Percentiles rank a stretch among this genome's conserved stretches.
phyloP scores from a whole-genome alignment of 2,113 vertebrate genomes.

The Microtus richardsoni region DNA sequence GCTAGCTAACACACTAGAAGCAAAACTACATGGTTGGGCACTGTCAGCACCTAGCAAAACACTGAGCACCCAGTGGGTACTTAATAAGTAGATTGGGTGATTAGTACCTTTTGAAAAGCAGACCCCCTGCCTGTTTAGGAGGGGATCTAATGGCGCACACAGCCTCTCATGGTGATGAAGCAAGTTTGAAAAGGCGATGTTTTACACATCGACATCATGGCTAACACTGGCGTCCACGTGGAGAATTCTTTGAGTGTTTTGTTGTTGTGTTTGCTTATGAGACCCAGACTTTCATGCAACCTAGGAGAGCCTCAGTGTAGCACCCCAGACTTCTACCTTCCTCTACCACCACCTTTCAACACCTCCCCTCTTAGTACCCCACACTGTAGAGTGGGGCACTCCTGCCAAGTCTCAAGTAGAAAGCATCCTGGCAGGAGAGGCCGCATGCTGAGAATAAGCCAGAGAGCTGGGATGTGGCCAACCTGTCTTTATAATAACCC shows the following conservation, averaged over 20 bases:
- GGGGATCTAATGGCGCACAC: background rate
- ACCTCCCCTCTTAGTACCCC: background rate
- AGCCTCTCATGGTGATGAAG: background rate
- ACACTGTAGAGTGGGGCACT: too few relatives aligned
- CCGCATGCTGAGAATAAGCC: background rate
- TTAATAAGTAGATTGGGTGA: background rate
- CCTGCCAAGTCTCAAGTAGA: background rate
- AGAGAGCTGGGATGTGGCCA: background rate
- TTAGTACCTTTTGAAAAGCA: background rate
- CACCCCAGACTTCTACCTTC: background rate
- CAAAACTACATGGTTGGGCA: background rate
- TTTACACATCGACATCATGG: background rate
- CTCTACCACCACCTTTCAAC: background rate
- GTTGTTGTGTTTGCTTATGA: background rate
- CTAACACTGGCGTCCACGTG: background rate
- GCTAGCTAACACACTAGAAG: background rate
- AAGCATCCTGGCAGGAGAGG: background rate
- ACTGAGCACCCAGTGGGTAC: background rate
- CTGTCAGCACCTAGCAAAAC: background rate
- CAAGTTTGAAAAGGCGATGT: background rate
- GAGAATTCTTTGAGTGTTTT: background rate
- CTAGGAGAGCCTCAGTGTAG: background rate
- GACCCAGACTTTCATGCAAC: too few relatives aligned
- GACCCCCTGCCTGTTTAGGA: background rate
- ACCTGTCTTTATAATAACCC: background rate